These are phyloP conservation scores for Eira barbara DNA, from an alignment of 2,113 vertebrate genomes.

Conservation along the genomic window DNA sequence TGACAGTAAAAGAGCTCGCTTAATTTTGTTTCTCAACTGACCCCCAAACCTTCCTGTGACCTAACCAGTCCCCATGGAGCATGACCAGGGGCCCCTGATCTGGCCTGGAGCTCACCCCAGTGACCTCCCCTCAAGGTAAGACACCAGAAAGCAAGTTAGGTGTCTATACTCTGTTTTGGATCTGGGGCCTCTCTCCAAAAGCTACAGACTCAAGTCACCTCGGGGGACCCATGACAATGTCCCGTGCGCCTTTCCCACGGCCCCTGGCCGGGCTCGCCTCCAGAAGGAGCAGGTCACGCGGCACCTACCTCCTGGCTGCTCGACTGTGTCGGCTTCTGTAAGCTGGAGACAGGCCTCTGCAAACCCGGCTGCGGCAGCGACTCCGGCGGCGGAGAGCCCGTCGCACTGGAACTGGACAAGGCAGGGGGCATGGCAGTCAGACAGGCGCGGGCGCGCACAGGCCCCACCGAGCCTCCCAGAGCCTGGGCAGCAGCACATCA, in stretches of 20 bases:
- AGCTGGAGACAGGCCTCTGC: slow-evolving; percentile 99
- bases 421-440: not conserved
- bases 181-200: not conserved
- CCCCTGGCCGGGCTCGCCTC: not conserved
- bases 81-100: not conserved
- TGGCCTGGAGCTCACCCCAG: not conserved
- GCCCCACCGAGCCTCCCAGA: not conserved
- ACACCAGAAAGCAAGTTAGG: not conserved
- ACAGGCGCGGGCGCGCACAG: fast-evolving
- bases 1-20: too few species aligned
- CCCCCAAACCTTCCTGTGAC: not conserved
- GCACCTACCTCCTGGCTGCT: slow-evolving; percentile 93
- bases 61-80: not conserved
- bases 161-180: not conserved
- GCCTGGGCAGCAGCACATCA: not conserved
- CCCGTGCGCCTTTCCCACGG: not conserved
- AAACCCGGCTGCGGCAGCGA: slow-evolving; percentile 98
- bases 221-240: not conserved
- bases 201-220: too few species aligned
- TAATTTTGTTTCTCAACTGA: not conserved
- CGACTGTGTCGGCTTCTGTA: slow-evolving; percentile 95
- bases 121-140: not conserved
- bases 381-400: slow-evolving; percentile 96
- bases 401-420: slow-evolving; percentile 92
- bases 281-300: not conserved